phyloP scores from a whole-genome alignment of 1,140 invertebrate species.

The Plodia interpunctella region DNA sequence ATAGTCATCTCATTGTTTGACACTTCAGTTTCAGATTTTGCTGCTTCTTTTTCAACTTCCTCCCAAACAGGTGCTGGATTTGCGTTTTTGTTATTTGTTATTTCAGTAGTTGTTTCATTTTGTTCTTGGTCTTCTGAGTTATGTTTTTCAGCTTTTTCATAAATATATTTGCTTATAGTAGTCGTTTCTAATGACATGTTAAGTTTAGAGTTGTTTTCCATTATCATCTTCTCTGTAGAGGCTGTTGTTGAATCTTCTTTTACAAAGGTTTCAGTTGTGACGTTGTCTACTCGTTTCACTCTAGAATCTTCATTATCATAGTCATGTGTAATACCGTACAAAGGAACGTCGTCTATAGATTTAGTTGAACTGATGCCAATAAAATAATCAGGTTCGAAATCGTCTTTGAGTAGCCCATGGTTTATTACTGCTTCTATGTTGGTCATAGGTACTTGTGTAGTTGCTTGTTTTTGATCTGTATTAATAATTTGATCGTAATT shows the following conservation, averaged over 20 bases:
- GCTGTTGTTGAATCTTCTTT: slow-evolving; percentile 23
- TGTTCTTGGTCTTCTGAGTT: slow-evolving; percentile 13
- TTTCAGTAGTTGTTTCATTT: slow-evolving; percentile 2
- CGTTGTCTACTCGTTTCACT: slow-evolving; percentile 59
- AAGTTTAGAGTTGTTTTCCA: slow-evolving; percentile 18
- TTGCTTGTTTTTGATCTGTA: slow-evolving; percentile 36
- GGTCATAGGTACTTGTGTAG: slow-evolving; percentile 35
- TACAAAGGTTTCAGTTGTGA: slow-evolving; percentile 19
- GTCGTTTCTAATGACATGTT: slow-evolving; percentile 37
- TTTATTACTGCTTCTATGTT: slow-evolving; percentile 55
- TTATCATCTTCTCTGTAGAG: slow-evolving; percentile 17
- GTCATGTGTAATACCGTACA: slow-evolving; percentile 56
- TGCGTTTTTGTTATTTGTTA: slow-evolving; percentile 2
- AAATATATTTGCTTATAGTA: slow-evolving; percentile 54
- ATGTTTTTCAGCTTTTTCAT: slow-evolving; percentile 35
- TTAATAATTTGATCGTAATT: slow-evolving; percentile 45
- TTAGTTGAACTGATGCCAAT: slow-evolving; percentile 52
- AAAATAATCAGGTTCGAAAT: slow-evolving; percentile 66
- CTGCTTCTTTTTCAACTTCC: slow-evolving; percentile 37
- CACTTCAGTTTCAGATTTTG: slow-evolving; percentile 15
- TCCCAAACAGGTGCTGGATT: slow-evolving; percentile 66
- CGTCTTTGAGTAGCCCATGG: slow-evolving; percentile 43
- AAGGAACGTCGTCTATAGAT: slow-evolving; percentile 43
- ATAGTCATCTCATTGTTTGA: slow-evolving; percentile 8
- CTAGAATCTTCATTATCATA: slow-evolving; percentile 58